Base-by-base conservation (phyloP, 2,113 vertebrate species). In the Anarrhichthys ocellatus region DNA sequence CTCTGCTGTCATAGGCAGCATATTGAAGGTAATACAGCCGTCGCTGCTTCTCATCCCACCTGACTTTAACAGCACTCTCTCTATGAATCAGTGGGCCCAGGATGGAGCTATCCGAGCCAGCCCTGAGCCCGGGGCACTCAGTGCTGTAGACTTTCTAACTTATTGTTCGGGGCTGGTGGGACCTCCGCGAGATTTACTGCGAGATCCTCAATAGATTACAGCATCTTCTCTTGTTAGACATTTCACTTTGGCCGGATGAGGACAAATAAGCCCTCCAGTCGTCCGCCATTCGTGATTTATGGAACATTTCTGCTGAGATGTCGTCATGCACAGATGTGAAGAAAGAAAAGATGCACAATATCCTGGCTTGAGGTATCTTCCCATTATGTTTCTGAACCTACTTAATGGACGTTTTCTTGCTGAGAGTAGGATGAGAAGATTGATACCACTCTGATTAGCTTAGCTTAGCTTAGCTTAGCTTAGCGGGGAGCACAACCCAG, bases 91-190 rank as follows among this genome's bases (percentile, higher is more conserved):
- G 68, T 8, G 8, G 15, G 56, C 38, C 38, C 36, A 17, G 69
- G 64, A 70, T 50, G 76, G 69, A 87, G 76, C 78, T 27, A 32
- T 87, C 73, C n/a, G 54, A 59, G 66, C 52, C 44, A 8, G 50
- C 67, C 15, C 59, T 50, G 71, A 63, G 82, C 79, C 82, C 0
- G 24, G 32, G 42, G 66, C 17, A 38, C 18, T 70, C 32, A 2
- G 17, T 2, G 48, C 62, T 81, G 36, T 22, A 76, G 66, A 74
- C 68, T 81, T 48, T 80, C 78, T 69, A 76, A 82, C 78, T 90
- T 90, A 92, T 91, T 92, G 89, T 81, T 74, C 82, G 69, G 89
- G 70, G 89, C 86, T 86, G 84, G 38, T 80, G 89, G 88, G 89
- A 89, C 88, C 9, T 40, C 22, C 18, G 74, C 15, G 4, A 59